Conservation (phyloP, 2,113 vertebrate genomes). For the Poecilia latipinna region DNA sequence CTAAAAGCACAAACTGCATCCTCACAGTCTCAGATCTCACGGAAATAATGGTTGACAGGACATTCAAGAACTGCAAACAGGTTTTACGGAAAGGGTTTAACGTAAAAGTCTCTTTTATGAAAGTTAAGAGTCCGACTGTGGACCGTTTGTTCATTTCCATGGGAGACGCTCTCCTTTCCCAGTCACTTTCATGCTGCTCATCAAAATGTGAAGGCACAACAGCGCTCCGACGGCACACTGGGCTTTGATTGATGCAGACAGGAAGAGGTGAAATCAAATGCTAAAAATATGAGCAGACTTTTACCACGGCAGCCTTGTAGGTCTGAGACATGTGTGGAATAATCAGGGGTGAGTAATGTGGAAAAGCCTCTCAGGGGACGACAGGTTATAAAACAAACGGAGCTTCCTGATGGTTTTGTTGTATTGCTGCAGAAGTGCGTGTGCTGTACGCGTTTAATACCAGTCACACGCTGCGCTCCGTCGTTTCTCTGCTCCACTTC, state of each 20-base stretch:
- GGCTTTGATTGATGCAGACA: background rate
- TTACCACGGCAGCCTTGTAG: background rate
- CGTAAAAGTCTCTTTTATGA: background rate
- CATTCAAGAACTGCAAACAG: background rate
- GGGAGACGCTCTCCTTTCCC: background rate
- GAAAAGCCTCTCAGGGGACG: constrained; percentile 43
- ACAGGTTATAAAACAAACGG: constrained; percentile 52
- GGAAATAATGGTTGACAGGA: background rate
- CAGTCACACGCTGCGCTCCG: constrained; percentile 65
- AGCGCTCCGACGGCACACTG: background rate
- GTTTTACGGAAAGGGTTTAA: background rate
- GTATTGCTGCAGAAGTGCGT: constrained; percentile 39
- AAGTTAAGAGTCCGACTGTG: background rate
- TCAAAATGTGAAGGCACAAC: background rate
- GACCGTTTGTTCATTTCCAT: background rate
- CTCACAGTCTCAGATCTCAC: background rate
- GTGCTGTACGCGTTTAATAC: constrained; percentile 56
- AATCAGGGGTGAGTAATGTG: constrained; percentile 30
- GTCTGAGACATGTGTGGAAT: constrained; percentile 21
- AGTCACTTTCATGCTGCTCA: background rate
- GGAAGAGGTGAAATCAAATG: background rate
- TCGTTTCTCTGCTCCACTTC: constrained; percentile 66
- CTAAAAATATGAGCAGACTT: constrained; percentile 7
- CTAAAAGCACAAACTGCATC: background rate
- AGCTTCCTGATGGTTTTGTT: constrained; percentile 37